These are phyloP conservation scores for Jaculus jaculus DNA, from an alignment of 2,113 vertebrate genomes.

Conservation along the genomic window DNA sequence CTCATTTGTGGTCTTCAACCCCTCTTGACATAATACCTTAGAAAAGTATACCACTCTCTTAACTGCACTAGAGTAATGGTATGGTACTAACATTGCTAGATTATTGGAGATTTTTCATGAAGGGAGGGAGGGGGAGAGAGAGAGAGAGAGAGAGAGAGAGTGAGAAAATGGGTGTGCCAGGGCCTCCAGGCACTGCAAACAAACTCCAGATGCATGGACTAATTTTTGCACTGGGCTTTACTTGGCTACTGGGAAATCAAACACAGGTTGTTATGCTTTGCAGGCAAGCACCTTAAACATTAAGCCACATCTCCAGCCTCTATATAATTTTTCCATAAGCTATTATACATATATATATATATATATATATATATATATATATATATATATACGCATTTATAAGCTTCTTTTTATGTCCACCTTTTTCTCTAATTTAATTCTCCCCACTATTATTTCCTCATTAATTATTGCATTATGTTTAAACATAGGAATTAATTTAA, in stretches of 20 bases:
- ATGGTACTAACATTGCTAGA: neutral
- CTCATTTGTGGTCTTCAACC: rapidly evolving
- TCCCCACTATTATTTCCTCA: neutral
- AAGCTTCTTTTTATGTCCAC: neutral
- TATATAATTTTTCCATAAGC: too few species aligned
- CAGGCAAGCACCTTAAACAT: too few species aligned
- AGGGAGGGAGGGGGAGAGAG: too few species aligned
- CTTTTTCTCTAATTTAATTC: neutral
- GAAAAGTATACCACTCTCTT: neutral
- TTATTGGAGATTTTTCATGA: neutral
- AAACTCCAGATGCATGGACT: too few species aligned
- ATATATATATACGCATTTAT: neutral
- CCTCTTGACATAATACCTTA: neutral
- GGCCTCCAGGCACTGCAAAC: too few species aligned
- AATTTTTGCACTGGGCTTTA: too few species aligned
- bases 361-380: neutral
- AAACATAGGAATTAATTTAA: neutral
- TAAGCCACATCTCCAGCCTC: too few species aligned
- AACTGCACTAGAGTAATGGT: neutral
- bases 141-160: too few species aligned
- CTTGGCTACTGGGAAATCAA: too few species aligned
- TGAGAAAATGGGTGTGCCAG: too few species aligned
- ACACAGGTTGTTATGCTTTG: too few species aligned
- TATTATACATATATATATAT: too few species aligned
- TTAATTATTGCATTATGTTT: neutral